These are phyloP conservation scores for Chitala chitala DNA, from an alignment of 2,113 vertebrate genomes.

Conservation along the genomic window DNA sequence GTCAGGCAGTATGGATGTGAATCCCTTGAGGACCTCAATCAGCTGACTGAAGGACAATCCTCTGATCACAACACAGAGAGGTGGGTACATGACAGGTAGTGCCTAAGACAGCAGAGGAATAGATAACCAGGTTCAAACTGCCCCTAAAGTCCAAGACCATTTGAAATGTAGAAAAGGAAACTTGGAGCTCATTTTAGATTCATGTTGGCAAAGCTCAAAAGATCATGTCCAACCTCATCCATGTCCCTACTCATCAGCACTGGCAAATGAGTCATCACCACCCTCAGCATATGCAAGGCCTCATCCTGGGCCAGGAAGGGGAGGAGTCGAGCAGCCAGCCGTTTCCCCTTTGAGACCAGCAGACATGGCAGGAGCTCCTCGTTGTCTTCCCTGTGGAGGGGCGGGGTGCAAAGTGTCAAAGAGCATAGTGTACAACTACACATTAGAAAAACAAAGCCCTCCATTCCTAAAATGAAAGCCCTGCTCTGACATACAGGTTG, in stretches of 20 bases:
- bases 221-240: conserved; percentile 68
- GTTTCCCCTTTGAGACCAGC: conserved; percentile 81
- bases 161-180: not conserved
- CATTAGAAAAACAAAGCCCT: too few relatives aligned
- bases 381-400: conserved; percentile 60
- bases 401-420: not conserved
- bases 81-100: conserved; percentile 75
- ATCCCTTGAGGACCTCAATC: conserved; percentile 68
- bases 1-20: conserved; percentile 56
- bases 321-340: conserved; percentile 71
- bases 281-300: conserved; percentile 60
- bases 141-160: not conserved
- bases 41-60: conserved; percentile 76
- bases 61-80: conserved; percentile 69
- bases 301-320: conserved; percentile 67
- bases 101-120: conserved; percentile 56
- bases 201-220: too few relatives aligned
- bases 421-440: not conserved
- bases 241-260: conserved; percentile 74
- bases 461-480: too few relatives aligned
- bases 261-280: conserved; percentile 69
- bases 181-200: too few relatives aligned
- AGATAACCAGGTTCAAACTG: too few relatives aligned
- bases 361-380: conserved; percentile 81
- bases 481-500: too few relatives aligned